These are phyloP conservation scores for Sebastes alutus DNA, from an alignment of 2,797 vertebrate genomes.

Conservation along the genomic window DNA sequence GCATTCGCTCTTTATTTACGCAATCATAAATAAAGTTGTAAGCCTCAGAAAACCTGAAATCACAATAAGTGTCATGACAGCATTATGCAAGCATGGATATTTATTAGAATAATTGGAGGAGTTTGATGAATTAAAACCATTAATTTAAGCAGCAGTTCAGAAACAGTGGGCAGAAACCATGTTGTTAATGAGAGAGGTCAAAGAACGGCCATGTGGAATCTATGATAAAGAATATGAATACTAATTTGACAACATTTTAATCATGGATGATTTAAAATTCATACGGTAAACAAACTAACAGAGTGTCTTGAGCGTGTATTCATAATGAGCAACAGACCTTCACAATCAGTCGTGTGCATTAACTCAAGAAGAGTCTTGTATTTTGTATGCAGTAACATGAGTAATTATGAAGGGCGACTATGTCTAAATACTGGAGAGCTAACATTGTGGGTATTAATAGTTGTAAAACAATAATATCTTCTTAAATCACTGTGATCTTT, in stretches of 20 bases:
- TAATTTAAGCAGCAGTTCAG: background rate
- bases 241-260: background rate
- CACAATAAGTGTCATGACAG: background rate
- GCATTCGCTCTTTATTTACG: background rate
- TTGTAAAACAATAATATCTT: background rate
- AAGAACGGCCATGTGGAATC: background rate
- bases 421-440: background rate
- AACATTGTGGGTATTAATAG: background rate
- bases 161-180: background rate
- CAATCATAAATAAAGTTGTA: background rate
- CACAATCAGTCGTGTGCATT: background rate
- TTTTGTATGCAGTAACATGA: background rate
- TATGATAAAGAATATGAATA: background rate
- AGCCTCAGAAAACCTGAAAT: background rate
- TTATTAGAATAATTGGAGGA: background rate
- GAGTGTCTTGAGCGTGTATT: background rate
- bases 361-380: background rate
- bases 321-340: background rate
- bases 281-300: background rate
- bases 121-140: background rate
- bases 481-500: background rate
- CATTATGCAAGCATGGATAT: background rate
- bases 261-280: background rate
- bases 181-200: background rate
- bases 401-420: background rate